These are phyloP conservation scores for Anguilla japonica DNA, from an alignment of 2,113 vertebrate species.

Conservation along the genomic window DNA sequence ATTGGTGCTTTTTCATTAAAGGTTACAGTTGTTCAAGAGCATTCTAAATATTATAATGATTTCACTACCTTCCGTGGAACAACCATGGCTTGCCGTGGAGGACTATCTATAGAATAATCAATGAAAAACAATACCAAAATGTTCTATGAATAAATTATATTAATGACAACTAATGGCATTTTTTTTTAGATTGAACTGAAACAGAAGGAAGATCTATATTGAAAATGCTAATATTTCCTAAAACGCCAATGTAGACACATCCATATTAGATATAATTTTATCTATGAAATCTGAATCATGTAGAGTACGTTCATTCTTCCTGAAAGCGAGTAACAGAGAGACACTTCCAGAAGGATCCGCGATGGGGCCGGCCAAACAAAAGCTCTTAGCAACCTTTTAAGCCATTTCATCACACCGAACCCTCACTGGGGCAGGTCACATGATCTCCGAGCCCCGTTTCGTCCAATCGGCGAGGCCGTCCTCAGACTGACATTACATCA, in stretches of 20 bases:
- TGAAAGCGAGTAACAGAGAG: background rate
- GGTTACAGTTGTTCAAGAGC: background rate
- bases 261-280: background rate
- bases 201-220: background rate
- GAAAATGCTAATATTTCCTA: background rate
- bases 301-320: background rate
- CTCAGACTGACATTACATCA: slow-evolving; percentile 66
- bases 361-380: background rate
- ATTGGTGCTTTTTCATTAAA: background rate
- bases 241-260: background rate
- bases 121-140: background rate
- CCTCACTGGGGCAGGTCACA: slow-evolving; percentile 45
- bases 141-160: background rate
- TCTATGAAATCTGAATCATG: background rate
- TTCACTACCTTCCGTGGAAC: background rate
- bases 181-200: background rate
- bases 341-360: background rate
- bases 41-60: background rate
- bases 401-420: background rate
- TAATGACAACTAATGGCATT: background rate
- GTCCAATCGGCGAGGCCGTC: slow-evolving; percentile 54
- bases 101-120: background rate
- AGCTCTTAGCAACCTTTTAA: slow-evolving; percentile 8
- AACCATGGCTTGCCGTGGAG: background rate
- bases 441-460: slow-evolving; percentile 40